A percentile compares a stretch with the other conserved stretches of the same genome.
Conservation (phyloP, 1,140 invertebrate species). For the Argopecten irradians region DNA sequence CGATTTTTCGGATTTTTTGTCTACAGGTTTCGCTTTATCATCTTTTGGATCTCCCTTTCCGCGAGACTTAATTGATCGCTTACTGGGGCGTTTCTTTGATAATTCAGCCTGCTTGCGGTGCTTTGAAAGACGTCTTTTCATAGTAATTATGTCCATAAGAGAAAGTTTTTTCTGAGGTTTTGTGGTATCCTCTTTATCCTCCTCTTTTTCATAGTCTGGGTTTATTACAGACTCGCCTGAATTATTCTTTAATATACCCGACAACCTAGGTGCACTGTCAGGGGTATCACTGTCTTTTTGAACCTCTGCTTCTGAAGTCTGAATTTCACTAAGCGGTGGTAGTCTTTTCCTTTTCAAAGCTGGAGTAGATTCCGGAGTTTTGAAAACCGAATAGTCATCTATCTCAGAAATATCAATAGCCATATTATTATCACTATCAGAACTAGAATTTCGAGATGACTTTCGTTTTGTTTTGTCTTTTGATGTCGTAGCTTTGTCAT, state of each 20-base stretch:
- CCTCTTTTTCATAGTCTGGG: not conserved
- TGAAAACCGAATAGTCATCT: not conserved
- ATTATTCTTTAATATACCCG: not conserved
- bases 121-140: constrained; percentile 9
- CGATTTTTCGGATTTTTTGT: constrained; percentile 27
- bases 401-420: not conserved
- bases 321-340: not conserved
- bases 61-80: not conserved
- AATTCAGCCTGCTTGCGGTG: not conserved
- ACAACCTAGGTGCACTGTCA: not conserved
- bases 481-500: not conserved
- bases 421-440: not conserved
- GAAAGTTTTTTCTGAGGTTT: not conserved
- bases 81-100: not conserved
- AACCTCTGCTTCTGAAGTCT: not conserved
- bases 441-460: not conserved
- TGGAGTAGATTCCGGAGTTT: not conserved
- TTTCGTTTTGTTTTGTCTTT: not conserved
- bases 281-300: constrained; percentile 5
- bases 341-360: not conserved
- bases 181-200: not conserved
- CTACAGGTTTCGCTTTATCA: not conserved
- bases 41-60: not conserved
- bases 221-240: not conserved
- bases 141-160: not conserved